Percentiles rank a stretch among this genome's conserved stretches.
Conservation (phyloP, 2,797 vertebrate species). For the Acanthiza pusilla region DNA sequence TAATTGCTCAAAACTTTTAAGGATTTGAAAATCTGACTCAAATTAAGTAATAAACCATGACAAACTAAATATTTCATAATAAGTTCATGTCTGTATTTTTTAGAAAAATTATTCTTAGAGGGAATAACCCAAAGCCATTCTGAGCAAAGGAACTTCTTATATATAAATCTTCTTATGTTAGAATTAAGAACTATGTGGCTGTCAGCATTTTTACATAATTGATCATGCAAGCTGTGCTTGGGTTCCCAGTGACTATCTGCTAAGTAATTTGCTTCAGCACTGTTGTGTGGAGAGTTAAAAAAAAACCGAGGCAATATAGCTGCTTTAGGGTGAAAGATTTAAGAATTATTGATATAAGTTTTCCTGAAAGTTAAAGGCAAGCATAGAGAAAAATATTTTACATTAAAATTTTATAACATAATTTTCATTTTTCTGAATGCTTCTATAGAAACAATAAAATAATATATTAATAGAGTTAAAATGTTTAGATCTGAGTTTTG, state of each 20-base stretch:
- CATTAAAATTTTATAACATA: neutral
- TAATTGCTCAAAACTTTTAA: neutral
- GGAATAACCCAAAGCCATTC: neutral
- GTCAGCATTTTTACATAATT: slow-evolving; percentile 11
- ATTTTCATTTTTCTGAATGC: neutral
- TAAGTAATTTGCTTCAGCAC: slow-evolving; percentile 33
- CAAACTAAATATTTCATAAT: neutral
- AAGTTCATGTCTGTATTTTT: neutral
- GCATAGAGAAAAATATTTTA: neutral
- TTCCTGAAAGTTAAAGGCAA: slow-evolving; percentile 5
- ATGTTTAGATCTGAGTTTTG: neutral
- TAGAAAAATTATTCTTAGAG: neutral
- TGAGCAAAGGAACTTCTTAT: neutral
- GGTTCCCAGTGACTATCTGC: slow-evolving; percentile 7
- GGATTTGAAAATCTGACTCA: neutral
- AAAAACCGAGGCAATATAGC: neutral
- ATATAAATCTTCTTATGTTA: slow-evolving; percentile 2
- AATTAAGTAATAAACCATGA: neutral
- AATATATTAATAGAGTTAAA: neutral
- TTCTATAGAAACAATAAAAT: neutral
- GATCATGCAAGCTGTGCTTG: slow-evolving; percentile 7
- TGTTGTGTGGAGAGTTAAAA: slow-evolving; percentile 1
- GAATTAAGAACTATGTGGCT: neutral
- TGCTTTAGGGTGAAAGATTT: slow-evolving; percentile 9
- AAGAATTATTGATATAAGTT: slow-evolving; percentile 24